These are phyloP conservation scores for Ashinkailepas kermadecensis DNA, from an alignment of 2,888 invertebrate species.

Conservation along the genomic window DNA sequence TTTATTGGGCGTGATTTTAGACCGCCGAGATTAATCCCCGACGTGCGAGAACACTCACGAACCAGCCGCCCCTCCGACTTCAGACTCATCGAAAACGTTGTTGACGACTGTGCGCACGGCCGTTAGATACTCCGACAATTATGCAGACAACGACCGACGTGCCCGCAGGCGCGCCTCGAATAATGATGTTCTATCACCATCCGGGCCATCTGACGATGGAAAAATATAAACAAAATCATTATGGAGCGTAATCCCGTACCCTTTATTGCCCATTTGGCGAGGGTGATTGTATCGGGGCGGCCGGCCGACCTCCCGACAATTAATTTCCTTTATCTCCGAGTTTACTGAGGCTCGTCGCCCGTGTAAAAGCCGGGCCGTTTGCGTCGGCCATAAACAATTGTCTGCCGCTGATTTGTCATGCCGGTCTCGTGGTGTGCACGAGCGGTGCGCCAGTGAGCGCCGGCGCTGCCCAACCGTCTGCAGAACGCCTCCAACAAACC, in stretches of 20 bases:
- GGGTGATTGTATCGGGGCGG: not conserved
- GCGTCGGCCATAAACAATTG: not conserved
- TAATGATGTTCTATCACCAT: constrained; percentile 7
- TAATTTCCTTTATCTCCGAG: constrained; percentile 13
- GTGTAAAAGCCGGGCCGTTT: not conserved
- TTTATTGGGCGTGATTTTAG: not conserved
- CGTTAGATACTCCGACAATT: not conserved
- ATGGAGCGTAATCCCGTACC: not conserved
- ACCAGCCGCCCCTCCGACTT: not conserved
- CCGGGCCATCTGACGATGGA: not conserved
- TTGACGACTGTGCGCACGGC: not conserved
- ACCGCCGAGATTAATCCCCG: not conserved
- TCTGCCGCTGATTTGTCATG: too few species aligned
- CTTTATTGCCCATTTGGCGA: not conserved
- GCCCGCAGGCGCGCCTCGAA: not conserved
- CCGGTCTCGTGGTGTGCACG: too few species aligned
- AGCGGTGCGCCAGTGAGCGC: too few species aligned
- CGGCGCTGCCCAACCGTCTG: too few species aligned
- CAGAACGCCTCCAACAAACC: too few species aligned
- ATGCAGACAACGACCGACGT: not conserved
- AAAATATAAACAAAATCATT: constrained; percentile 21
- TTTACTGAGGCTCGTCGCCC: not conserved
- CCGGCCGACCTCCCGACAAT: not conserved
- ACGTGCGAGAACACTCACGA: not conserved
- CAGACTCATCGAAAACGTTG: not conserved